Base-by-base conservation (phyloP, 2,113 vertebrate genomes). In the Labeo rohita region DNA sequence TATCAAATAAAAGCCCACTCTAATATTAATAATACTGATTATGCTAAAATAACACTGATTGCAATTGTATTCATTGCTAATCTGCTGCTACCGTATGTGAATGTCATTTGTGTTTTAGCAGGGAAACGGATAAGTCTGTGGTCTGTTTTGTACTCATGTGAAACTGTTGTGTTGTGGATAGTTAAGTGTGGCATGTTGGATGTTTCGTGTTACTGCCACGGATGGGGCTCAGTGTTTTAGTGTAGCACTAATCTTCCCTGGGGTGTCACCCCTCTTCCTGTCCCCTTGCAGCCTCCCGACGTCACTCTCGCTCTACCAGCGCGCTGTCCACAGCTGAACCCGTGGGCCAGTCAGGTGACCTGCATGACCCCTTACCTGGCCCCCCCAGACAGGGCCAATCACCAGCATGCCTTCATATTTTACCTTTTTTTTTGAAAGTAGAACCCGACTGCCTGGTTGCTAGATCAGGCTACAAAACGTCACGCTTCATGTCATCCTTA, bases 231-330 rank as follows among this genome's bases (percentile, higher is more conserved):
- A n/a, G 95, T 95, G 68, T 34, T 59, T 92, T 89, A 3, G 80
- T 89, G 84, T 80, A 75, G 39, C 84, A 80, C 84, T 87, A 83
- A 88, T 78, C 52, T 21, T 85, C 47, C 76, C 77, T 83, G 84
- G 84, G 83, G 72, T 84, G 94, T 96, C 94, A 92, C 95, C 96
- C 92, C 15, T 82, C 88, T 96, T 96, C 95, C 96, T 96, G 96
- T 96, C 95, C 96, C 95, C 50, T 96, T 93, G 94, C 98, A 99
- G 98, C 97, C 93, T 99, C 98, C 95, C 97, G 98, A 96, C 98
- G 98, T 92, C 97, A 99, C 95, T 99, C 98, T 95, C 98, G 98
- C 92, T 99, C 98, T 94, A 99, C 98, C 97, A 99, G 98, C 89
- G 98, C 98, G 91, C 96, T 99, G 91, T 98, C 98, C 95, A 96